Evolutionary conservation across 2,113 vertebrate species (phyloP), one percentile per base, ranked within the genome.

Genomic region (Colistium nudipinnis): DNA sequence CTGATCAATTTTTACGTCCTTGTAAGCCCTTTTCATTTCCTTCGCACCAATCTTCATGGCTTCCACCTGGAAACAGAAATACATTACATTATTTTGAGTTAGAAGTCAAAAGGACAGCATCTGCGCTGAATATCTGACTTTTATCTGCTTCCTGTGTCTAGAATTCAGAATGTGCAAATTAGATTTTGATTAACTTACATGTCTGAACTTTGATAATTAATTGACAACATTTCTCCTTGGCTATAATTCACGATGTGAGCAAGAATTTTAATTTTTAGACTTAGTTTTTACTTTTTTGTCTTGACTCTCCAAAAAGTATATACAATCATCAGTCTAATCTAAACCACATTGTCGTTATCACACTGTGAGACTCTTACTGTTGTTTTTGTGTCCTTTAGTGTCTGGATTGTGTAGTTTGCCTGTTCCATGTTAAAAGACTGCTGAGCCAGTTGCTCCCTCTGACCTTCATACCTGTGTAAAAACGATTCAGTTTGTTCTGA

Each of bases 341-440:
- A 47, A 16, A 52, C 11, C 19, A 17, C 8, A 1, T 16, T 10
- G n/a, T 43, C 1, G 3, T 54, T 9, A 24, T 48, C 6, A 19
- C 9, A 20, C 1, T 10, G 31, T 62, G 22, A 11, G 41, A 16
- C 2, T 39, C 86, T 86, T 96, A 99, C 98, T 74, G 98, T 99
- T 81, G 96, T 98, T 92, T 98, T 99, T 60, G 97, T 99, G 86
- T 99, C 98, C 85, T 98, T 99, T 74, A 99, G 63, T 2, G 96
- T 94, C 85, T 99, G 97, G 74, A 99, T 98, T 9, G 98, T 98
- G 78, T 99, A 99, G 91, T 99, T 99, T 43, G 98, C 95, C 91
- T 99, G 98, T 80, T 99, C 98, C 98, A 99, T 99, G 89, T 99
- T 99, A 88, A 99, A 99, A 19, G 98, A 98, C 87, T 99, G 98